phyloP scores from a whole-genome alignment of 2,888 invertebrate genomes.

The Drosophila villosipedis region DNA sequence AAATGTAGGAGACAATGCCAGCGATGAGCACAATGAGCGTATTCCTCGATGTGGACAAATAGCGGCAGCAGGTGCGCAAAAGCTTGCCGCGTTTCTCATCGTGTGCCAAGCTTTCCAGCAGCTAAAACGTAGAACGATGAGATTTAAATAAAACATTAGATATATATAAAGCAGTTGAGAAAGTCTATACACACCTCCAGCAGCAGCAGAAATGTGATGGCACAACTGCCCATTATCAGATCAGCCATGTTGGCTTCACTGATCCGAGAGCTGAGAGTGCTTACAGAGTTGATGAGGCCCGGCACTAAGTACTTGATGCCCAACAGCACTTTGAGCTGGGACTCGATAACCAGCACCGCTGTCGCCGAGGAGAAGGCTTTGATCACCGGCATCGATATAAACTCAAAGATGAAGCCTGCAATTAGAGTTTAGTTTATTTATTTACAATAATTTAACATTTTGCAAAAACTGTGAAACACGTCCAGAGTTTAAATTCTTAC shows the following conservation, averaged over 20 bases:
- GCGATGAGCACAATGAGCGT: constrained; percentile 90
- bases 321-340: constrained; percentile 91
- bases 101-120: constrained; percentile 87
- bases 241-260: constrained; percentile 88
- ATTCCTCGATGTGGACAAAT: constrained; percentile 91
- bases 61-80: constrained; percentile 88
- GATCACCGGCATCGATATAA: constrained; percentile 93
- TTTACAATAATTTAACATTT: not conserved
- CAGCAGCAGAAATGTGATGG: constrained; percentile 88
- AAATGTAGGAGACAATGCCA: constrained; percentile 87
- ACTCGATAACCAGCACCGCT: constrained; percentile 91
- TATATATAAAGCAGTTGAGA: not conserved
- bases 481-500: not conserved
- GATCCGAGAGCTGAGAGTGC: constrained; percentile 86
- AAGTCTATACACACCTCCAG: constrained; percentile 87
- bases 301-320: constrained; percentile 90
- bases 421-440: constrained; percentile 8
- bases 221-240: constrained; percentile 88
- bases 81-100: constrained; percentile 78
- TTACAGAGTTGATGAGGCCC: constrained; percentile 88
- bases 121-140: constrained; percentile 83
- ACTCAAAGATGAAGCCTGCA: constrained; percentile 92
- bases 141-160: not conserved
- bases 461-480: not conserved
- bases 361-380: constrained; percentile 95